Evolutionary conservation across 2,113 vertebrate species (phyloP), one percentile per base, ranked within the genome.

Genomic region (Sylvilagus bachmani): DNA sequence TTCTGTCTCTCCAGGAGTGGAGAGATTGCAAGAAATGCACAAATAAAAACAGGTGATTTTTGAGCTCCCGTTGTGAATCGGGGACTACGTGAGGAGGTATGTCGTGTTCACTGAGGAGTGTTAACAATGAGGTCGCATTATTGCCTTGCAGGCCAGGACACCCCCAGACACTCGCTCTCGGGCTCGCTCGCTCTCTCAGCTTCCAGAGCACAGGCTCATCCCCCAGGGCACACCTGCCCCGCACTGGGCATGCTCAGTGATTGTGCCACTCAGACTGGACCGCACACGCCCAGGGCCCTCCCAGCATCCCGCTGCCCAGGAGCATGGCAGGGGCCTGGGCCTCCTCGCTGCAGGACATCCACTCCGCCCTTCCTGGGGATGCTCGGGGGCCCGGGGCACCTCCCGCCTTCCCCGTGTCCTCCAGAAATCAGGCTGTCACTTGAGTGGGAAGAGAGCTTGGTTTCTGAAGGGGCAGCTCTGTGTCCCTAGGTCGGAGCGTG

Each of bases 231-330:
- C 49, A 1, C 2, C 1, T 12, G 13, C 58, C 66, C 74, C 38
- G 6, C 44, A 44, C 44, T 44, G 44, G 44, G 44, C 44, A 6
- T 38, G 38, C 38, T 38, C 38, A 3, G 38, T 5, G 38, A 38
- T 9, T 11, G 9, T 9, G 16, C 53, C 53, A 7, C 11, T 16
- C 53, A 55, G 53, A 55, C 38, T 38, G 38, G 53, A 7, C 53
- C 7, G 44, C 44, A 44, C 44, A 44, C 7, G 44, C 44, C 44
- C 7, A 44, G 44, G 6, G 44, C 29, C 0, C 10, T n/a, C 7
- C 0, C 0, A 9, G 49, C 4, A 4, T 29, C 11, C 6, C 36
- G 22, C 3, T 36, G 31, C 25, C 16, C 19, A 10, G 38, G 66
- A 36, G 44, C 69, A n/a, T 22, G 2, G 44, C 21, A 29, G 49